These are phyloP conservation scores for Phoeniculus purpureus DNA, from an alignment of 2,797 vertebrate species.

Conservation along the genomic window DNA sequence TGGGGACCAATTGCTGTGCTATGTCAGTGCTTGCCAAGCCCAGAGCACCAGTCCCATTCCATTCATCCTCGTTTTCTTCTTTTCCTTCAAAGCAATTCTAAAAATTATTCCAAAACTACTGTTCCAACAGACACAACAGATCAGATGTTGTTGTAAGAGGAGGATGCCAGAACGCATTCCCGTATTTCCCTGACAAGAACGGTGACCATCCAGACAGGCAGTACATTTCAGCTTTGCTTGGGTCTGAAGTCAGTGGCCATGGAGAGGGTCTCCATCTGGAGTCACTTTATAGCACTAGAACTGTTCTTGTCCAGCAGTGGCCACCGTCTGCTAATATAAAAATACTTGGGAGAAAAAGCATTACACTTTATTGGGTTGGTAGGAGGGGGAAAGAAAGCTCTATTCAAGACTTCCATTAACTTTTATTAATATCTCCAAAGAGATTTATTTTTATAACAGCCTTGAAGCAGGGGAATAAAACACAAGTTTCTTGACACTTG, in stretches of 20 bases:
- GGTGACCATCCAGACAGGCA: conserved; percentile 32
- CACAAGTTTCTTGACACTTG: background rate
- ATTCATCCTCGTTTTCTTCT: conserved; percentile 27
- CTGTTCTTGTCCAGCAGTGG: conserved; percentile 21
- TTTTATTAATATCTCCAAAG: conserved; percentile 55
- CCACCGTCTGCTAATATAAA: conserved; percentile 32
- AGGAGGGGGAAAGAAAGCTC: background rate
- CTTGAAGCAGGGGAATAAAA: conserved; percentile 25
- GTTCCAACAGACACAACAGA: conserved; percentile 28
- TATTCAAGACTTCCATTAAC: conserved; percentile 33
- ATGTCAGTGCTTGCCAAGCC: background rate
- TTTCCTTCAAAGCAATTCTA: conserved; percentile 18
- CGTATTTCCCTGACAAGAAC: conserved; percentile 12
- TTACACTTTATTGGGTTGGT: conserved; percentile 53
- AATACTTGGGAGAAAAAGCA: conserved; percentile 59
- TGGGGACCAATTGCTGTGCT: background rate
- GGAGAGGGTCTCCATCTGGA: conserved; percentile 49
- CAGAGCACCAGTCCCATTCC: background rate
- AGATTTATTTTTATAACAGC: conserved; percentile 52
- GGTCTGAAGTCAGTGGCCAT: background rate
- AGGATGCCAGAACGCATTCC: background rate
- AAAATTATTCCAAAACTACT: background rate
- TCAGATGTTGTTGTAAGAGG: background rate
- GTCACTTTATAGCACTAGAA: conserved; percentile 30
- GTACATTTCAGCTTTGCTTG: background rate